Evolutionary conservation across 2,113 vertebrate genomes (phyloP).

Genomic region (Tetraodon nigroviridis): DNA sequence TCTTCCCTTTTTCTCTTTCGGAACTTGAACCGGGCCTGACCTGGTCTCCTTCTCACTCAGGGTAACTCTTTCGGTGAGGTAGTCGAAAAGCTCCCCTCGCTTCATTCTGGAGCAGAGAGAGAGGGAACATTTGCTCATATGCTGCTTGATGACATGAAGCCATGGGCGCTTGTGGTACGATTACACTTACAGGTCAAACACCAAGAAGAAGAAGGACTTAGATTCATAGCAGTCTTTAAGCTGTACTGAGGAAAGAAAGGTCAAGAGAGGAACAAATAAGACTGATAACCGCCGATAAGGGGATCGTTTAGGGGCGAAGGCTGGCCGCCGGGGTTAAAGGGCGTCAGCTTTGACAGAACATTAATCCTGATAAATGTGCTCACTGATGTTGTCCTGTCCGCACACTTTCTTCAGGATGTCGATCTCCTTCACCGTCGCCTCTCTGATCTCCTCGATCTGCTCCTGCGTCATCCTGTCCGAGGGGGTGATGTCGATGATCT

Average conservation of each 20-base stretch:
- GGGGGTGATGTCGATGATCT: conserved; percentile 92
- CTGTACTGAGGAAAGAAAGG: conserved; percentile 81
- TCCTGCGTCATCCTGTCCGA: conserved; percentile 82
- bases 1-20: no score
- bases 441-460: conserved; percentile 85
- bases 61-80: conserved; percentile 96
- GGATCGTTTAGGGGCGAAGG: background rate
- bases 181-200: conserved; percentile 94
- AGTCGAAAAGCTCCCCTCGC: conserved; percentile 95
- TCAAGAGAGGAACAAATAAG: background rate
- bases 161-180: background rate
- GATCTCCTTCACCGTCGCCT: conserved; percentile 89
- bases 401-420: conserved; percentile 91
- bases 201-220: conserved; percentile 93
- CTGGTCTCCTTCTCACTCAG: conserved; percentile 96
- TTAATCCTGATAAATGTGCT: conserved; percentile 49
- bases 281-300: background rate
- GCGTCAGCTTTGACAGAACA: background rate
- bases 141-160: background rate
- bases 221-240: conserved; percentile 94
- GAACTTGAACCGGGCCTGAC: conserved; percentile 58
- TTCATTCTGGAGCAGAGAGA: conserved; percentile 82
- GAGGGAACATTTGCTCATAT: background rate
- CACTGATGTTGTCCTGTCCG: conserved; percentile 89
- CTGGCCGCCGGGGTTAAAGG: background rate